These are phyloP conservation scores for Neosilurus hyrtlii DNA, from an alignment of 2,797 vertebrate genomes.

Conservation along the genomic window DNA sequence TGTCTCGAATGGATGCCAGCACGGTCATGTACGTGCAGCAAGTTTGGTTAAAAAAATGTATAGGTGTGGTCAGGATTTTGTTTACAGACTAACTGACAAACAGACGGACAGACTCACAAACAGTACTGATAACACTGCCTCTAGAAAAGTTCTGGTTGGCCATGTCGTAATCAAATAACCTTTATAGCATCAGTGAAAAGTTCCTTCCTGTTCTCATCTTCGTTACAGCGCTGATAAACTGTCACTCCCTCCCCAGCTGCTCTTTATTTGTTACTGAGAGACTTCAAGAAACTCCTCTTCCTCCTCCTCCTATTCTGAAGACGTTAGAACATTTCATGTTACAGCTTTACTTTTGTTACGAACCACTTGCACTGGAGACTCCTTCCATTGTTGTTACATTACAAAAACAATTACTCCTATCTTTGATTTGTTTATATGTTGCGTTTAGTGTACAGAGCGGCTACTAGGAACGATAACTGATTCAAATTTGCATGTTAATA, in stretches of 20 bases:
- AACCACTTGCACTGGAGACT: background rate
- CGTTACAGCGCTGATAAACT: background rate
- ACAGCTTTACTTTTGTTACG: background rate
- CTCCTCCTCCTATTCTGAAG: background rate
- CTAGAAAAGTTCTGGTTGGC: too few species aligned
- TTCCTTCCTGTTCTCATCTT: background rate
- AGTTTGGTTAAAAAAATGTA: too few species aligned
- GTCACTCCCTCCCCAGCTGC: background rate
- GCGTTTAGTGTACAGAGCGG: background rate
- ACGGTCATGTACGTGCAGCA: too few species aligned
- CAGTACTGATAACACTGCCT: too few species aligned
- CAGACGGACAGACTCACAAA: too few species aligned
- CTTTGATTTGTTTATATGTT: background rate
- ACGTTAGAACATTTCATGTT: background rate
- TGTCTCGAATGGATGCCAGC: too few species aligned
- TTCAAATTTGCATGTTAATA: background rate
- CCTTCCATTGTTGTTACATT: background rate
- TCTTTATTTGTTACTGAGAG: background rate
- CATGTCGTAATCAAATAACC: too few species aligned
- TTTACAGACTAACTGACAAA: too few species aligned
- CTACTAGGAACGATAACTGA: background rate
- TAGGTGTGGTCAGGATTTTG: too few species aligned
- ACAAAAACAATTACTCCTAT: background rate
- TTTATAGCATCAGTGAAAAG: background rate
- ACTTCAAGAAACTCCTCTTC: background rate